These are phyloP conservation scores for Orientallactaga sibirica DNA, from an alignment of 2,797 vertebrate species.

Conservation along the genomic window DNA sequence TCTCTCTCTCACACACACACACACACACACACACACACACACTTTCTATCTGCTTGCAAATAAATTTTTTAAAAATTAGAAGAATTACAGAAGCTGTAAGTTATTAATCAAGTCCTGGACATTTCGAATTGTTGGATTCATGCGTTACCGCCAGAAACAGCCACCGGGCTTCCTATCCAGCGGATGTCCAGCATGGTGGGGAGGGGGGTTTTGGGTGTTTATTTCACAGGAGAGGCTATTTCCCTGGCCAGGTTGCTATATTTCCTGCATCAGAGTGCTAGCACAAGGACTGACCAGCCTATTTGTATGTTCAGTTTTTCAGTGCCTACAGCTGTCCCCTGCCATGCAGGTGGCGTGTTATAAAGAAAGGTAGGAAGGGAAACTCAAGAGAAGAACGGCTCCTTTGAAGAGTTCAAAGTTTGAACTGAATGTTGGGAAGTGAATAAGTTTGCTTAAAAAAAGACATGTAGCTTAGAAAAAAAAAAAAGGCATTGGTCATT, in stretches of 20 bases:
- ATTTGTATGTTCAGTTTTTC: not conserved
- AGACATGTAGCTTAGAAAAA: not conserved
- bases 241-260: not conserved
- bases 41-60: too few relatives aligned
- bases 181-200: not conserved
- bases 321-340: not conserved
- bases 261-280: not conserved
- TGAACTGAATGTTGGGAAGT: not conserved
- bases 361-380: not conserved
- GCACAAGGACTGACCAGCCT: too few relatives aligned
- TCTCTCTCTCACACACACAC: too few relatives aligned
- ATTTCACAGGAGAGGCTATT: not conserved
- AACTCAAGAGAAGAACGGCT: not conserved
- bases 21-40: too few relatives aligned
- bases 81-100: not conserved
- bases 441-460: not conserved
- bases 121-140: not conserved
- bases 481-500: not conserved
- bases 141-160: too few relatives aligned
- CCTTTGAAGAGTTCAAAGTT: not conserved
- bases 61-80: not conserved
- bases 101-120: not conserved
- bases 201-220: not conserved
- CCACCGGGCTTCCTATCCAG: not conserved
- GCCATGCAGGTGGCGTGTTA: not conserved